These are phyloP conservation scores for Troides aeacus DNA, from an alignment of 2,888 invertebrate species.

Conservation along the genomic window DNA sequence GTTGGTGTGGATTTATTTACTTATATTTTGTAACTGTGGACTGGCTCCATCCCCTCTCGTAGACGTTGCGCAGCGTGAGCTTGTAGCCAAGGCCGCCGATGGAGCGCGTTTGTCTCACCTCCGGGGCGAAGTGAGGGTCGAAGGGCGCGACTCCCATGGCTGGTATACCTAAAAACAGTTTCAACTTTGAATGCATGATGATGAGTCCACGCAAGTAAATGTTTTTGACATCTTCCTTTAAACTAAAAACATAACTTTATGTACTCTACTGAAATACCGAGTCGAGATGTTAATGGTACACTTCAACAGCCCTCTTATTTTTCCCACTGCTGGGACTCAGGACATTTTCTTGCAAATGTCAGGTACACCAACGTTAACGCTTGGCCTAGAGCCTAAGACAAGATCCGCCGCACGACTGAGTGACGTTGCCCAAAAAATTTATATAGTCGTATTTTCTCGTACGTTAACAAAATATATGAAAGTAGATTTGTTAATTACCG, in stretches of 20 bases:
- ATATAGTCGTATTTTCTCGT: too few relatives aligned
- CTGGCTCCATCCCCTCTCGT: constrained; percentile 87
- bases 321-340: too few relatives aligned
- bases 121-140: constrained; percentile 87
- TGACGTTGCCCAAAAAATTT: too few relatives aligned
- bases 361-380: too few relatives aligned
- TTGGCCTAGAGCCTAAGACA: too few relatives aligned
- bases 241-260: neutral
- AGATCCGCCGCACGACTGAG: too few relatives aligned
- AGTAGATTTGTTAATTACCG: too few relatives aligned
- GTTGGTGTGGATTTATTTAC: constrained; percentile 53
- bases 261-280: neutral
- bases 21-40: constrained; percentile 88
- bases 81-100: constrained; percentile 84
- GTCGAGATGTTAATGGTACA: too few relatives aligned
- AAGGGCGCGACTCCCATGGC: constrained; percentile 86
- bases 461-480: too few relatives aligned
- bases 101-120: constrained; percentile 82
- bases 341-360: too few relatives aligned
- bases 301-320: too few relatives aligned
- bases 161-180: constrained; percentile 80
- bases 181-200: neutral
- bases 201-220: neutral
- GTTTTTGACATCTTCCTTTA: neutral
- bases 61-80: constrained; percentile 85